Percentiles rank a stretch among this genome's conserved stretches.
Conservation (phyloP, 2,888 invertebrate species). For the Colletes collaris region DNA sequence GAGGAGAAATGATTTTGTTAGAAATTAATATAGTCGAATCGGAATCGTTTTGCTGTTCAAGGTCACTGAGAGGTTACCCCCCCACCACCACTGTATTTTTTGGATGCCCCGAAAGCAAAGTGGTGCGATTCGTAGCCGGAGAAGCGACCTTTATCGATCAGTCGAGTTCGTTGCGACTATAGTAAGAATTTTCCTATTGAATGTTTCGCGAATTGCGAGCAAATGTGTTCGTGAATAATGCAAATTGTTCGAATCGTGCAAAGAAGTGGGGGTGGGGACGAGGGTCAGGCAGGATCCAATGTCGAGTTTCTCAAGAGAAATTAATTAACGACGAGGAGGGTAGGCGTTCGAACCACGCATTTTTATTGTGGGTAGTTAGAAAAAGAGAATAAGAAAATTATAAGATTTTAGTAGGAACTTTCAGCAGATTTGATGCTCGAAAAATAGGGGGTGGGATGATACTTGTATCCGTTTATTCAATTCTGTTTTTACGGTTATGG, state of each 20-base stretch:
- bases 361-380: constrained; percentile 16
- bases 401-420: constrained; percentile 16
- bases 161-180: not conserved
- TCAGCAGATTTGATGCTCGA: not conserved
- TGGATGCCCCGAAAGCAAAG: too few relatives aligned
- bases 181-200: not conserved
- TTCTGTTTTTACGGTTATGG: too few relatives aligned
- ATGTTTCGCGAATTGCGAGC: not conserved
- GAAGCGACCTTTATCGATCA: too few relatives aligned
- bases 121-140: too few relatives aligned
- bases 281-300: not conserved
- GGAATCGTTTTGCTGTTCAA: too few relatives aligned
- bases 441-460: not conserved
- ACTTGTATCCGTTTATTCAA: not conserved
- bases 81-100: too few relatives aligned
- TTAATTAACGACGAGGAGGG: not conserved
- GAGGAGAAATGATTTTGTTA: too few relatives aligned
- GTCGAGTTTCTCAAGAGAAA: constrained; percentile 10
- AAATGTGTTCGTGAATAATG: not conserved
- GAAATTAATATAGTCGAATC: too few relatives aligned
- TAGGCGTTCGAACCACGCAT: not conserved
- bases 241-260: not conserved
- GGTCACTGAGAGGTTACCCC: too few relatives aligned
- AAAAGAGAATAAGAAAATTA: not conserved
- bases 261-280: not conserved